Evolutionary conservation across 2,113 vertebrate genomes (phyloP).

Genomic region (Rhynchopsitta pachyrhyncha): DNA sequence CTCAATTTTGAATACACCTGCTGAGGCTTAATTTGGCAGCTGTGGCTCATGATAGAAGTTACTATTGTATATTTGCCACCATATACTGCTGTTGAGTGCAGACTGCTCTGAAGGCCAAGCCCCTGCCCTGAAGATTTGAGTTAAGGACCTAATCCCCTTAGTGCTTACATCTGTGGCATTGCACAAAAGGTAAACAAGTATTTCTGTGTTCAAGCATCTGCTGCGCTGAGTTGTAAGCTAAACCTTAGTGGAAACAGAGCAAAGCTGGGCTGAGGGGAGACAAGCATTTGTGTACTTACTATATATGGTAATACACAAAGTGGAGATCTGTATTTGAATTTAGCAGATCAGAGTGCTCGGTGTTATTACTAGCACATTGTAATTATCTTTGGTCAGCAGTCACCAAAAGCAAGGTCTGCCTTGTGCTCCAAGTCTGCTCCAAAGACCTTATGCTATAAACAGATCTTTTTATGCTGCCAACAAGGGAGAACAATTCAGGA

Average conservation of each 20-base stretch:
- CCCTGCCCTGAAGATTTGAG: neutral
- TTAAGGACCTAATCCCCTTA: neutral
- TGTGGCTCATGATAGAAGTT: neutral
- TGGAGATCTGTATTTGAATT: neutral
- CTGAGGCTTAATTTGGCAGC: neutral
- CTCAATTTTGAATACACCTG: neutral
- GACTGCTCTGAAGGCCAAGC: neutral
- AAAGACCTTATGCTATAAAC: conserved; percentile 16
- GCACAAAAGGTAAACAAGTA: neutral
- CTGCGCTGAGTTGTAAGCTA: neutral
- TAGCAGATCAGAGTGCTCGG: conserved; percentile 12
- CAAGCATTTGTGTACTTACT: neutral
- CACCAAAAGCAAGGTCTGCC: conserved; percentile 19
- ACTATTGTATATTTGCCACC: neutral
- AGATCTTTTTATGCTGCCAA: conserved; percentile 9
- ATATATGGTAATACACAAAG: neutral
- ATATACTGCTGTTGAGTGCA: neutral
- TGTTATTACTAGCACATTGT: neutral
- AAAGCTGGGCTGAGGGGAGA: neutral
- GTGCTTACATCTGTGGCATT: neutral
- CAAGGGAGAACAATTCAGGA: neutral
- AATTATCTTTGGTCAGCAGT: conserved; percentile 19
- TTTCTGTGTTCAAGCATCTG: neutral
- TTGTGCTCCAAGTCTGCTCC: neutral
- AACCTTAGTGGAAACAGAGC: neutral